Percentiles rank a stretch among this genome's conserved stretches.
These are phyloP conservation scores for Clistopyga incitator DNA, from an alignment of 2,888 invertebrate genomes.

Conservation along the genomic window DNA sequence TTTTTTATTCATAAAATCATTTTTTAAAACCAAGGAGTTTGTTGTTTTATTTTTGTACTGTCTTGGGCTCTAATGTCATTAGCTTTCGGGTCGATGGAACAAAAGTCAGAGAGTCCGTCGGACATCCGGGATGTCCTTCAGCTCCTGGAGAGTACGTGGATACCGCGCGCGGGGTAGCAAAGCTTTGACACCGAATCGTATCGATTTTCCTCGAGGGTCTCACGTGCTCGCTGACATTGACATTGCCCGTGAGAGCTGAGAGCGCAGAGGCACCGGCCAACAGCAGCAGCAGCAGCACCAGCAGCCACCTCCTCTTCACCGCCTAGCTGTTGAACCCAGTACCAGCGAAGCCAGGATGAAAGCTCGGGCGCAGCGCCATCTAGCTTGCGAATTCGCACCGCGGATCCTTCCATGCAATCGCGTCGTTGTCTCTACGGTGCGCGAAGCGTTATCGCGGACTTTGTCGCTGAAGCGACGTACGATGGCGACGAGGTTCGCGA, in stretches of 20 bases:
- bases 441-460: background rate
- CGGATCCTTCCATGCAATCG: conserved; percentile 17
- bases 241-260: conserved; percentile 79
- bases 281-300: conserved; percentile 41
- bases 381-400: conserved; percentile 45
- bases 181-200: conserved; percentile 79
- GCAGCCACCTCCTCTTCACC: conserved; percentile 47
- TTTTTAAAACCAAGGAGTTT: background rate
- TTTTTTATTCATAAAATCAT: no score
- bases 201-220: conserved; percentile 81
- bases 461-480: conserved; percentile 64
- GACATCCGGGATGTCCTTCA: conserved; percentile 14
- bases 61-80: background rate
- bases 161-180: conserved; percentile 33
- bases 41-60: background rate
- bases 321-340: conserved; percentile 47
- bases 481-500: conserved; percentile 74
- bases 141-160: background rate
- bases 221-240: conserved; percentile 84
- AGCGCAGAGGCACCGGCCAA: conserved; percentile 36
- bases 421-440: background rate
- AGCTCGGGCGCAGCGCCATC: conserved; percentile 65
- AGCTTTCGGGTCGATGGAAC: background rate
- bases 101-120: background rate
- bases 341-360: conserved; percentile 49